A percentile compares a stretch with the other conserved stretches of the same genome.
These are phyloP conservation scores for Pomacea maculata DNA, from an alignment of 1,140 invertebrate species.

Conservation along the genomic window DNA sequence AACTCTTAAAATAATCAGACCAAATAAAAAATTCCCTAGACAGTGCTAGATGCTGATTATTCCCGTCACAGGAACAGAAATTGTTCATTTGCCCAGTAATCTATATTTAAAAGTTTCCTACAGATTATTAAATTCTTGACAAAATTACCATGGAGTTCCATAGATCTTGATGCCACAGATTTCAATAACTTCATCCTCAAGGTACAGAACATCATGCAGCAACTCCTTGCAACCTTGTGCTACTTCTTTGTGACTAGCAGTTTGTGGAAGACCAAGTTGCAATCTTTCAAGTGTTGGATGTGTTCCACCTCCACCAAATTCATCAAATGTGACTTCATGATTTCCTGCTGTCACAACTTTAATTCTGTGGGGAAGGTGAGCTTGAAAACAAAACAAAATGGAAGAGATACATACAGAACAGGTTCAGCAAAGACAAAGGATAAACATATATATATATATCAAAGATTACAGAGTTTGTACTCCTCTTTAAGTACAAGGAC, in stretches of 20 bases:
- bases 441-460: not conserved
- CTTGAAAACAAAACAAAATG: slow-evolving; percentile 49
- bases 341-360: slow-evolving; percentile 91
- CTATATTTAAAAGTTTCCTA: not conserved
- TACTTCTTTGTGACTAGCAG: slow-evolving; percentile 15
- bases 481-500: not conserved
- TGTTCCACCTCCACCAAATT: slow-evolving; percentile 22
- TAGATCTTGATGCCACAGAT: slow-evolving; percentile 84
- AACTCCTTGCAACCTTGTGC: slow-evolving; percentile 39
- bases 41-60: no score
- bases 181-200: slow-evolving; percentile 76
- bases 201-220: slow-evolving; percentile 81
- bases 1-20: no score
- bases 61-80: no score
- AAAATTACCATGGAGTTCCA: slow-evolving; percentile 81
- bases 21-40: no score
- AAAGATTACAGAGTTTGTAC: not conserved
- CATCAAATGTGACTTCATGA: slow-evolving; percentile 87
- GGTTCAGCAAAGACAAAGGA: not conserved
- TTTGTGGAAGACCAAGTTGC: slow-evolving; percentile 21
- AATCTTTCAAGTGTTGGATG: slow-evolving; percentile 13
- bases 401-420: no score
- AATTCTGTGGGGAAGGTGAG: slow-evolving; percentile 79
- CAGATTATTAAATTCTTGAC: slow-evolving; percentile 1
- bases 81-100: no score